Evolutionary conservation across 2,797 vertebrate genomes (phyloP).

Genomic region (Pristis pectinata): DNA sequence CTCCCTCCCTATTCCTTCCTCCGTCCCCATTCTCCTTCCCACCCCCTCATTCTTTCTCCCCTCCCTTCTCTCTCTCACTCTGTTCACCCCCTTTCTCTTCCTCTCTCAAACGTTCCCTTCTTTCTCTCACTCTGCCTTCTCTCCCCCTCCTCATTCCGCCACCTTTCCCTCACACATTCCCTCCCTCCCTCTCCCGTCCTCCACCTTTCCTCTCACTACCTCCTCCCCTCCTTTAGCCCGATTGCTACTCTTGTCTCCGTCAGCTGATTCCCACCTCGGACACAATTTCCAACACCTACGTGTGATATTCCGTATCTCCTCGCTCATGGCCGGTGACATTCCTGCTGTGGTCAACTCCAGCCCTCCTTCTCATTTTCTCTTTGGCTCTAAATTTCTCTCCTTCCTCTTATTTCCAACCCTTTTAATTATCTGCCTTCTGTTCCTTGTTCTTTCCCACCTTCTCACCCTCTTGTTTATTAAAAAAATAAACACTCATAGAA

Average conservation of each 20-base stretch:
- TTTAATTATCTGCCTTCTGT: not conserved
- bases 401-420: not conserved
- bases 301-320: not conserved
- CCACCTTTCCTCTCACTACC: too few species aligned
- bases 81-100: not conserved
- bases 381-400: not conserved
- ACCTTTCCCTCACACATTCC: not conserved
- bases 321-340: not conserved
- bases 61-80: not conserved
- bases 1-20: not conserved
- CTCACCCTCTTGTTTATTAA: not conserved
- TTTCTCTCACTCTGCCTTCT: fast-evolving
- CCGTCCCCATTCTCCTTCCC: not conserved
- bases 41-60: not conserved
- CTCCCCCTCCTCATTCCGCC: too few species aligned
- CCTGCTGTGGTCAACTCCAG: not conserved
- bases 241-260: conserved; percentile 39
- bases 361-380: not conserved
- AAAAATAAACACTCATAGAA: not conserved
- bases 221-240: not conserved
- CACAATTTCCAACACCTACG: conserved; percentile 35
- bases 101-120: fast-evolving
- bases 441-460: not conserved
- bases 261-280: conserved; percentile 43
- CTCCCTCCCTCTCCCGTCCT: not conserved